These are phyloP conservation scores for Arge pagana DNA, from an alignment of 2,888 invertebrate genomes.

Conservation along the genomic window DNA sequence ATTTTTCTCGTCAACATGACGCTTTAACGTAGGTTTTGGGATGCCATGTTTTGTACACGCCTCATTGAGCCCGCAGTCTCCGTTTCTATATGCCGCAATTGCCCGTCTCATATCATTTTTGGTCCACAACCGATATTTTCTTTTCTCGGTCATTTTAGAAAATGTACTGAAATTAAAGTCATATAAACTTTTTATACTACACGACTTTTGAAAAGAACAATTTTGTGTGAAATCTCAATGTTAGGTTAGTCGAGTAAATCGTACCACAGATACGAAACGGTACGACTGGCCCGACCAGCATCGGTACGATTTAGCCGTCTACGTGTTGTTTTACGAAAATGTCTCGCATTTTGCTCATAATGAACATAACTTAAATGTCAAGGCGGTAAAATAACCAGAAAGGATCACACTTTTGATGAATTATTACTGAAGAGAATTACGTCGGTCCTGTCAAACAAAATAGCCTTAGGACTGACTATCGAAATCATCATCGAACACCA, in stretches of 20 bases:
- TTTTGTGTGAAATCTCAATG: neutral
- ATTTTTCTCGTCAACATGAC: constrained; percentile 6
- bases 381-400: neutral
- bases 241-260: constrained; percentile 2
- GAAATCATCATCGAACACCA: constrained; percentile 1
- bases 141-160: neutral
- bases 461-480: constrained; percentile 5
- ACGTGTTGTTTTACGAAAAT: constrained; percentile 4
- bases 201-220: neutral
- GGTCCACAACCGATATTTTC: constrained; percentile 2
- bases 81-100: neutral
- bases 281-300: neutral
- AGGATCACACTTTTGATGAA: neutral
- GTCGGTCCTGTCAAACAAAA: neutral
- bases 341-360: neutral
- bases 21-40: constrained; percentile 9
- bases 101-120: neutral
- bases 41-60: constrained; percentile 3
- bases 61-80: constrained; percentile 9
- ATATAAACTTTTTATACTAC: constrained; percentile 2
- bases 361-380: neutral
- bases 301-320: constrained; percentile 8
- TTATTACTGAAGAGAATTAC: constrained; percentile 4
- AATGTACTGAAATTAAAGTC: neutral
- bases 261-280: neutral